These are phyloP conservation scores for Sitobion miscanthi DNA, from an alignment of 1,140 invertebrate species.

Conservation along the genomic window DNA sequence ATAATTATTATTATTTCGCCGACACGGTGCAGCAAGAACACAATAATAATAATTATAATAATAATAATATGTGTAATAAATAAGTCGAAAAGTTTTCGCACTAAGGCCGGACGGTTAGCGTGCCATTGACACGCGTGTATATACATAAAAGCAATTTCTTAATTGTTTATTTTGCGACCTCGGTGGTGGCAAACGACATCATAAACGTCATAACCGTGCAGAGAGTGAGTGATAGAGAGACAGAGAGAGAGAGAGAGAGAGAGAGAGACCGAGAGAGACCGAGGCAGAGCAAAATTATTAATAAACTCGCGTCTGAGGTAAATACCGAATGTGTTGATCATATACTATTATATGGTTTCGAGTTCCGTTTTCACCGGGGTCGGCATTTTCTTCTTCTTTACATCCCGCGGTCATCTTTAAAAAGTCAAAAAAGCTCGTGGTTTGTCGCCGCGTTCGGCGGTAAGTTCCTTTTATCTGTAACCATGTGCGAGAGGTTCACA, in stretches of 20 bases:
- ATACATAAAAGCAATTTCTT: slow-evolving; percentile 24
- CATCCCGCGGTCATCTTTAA: not conserved
- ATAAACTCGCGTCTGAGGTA: not conserved
- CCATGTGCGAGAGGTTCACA: not conserved
- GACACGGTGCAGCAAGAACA: slow-evolving; percentile 6
- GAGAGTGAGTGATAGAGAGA: not conserved
- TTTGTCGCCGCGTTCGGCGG: not conserved
- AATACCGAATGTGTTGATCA: not conserved
- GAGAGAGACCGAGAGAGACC: not conserved
- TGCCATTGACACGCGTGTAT: not conserved
- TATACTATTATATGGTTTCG: not conserved
- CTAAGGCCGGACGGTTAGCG: no score
- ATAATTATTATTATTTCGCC: not conserved
- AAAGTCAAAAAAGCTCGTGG: not conserved
- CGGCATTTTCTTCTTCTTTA: not conserved
- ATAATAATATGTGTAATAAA: not conserved
- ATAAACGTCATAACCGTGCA: not conserved
- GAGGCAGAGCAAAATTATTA: not conserved
- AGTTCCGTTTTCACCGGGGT: not conserved
- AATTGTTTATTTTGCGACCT: slow-evolving; percentile 41
- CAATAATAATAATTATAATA: no score
- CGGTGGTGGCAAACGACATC: not conserved
- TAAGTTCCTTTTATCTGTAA: not conserved
- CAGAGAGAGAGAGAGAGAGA: not conserved
- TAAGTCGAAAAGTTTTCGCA: slow-evolving; percentile 34